Evolutionary conservation across 2,888 invertebrate species (phyloP).

Genomic region (Allygus modestus): DNA sequence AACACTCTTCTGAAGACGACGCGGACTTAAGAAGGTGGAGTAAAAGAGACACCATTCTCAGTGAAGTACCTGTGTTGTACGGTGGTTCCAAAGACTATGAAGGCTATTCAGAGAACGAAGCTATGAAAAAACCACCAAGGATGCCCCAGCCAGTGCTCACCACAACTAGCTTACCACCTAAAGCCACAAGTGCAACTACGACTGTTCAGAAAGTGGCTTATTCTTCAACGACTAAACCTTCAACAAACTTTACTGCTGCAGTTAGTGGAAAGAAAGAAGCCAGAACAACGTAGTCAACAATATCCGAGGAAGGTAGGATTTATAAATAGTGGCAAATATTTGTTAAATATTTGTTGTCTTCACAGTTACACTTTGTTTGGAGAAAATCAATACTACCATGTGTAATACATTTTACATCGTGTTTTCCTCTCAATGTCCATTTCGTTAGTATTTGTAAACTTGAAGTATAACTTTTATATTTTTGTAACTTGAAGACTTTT

Average conservation of each 20-base stretch:
- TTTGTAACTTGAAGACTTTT: too few relatives aligned
- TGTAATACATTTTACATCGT: too few relatives aligned
- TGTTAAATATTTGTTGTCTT: too few relatives aligned
- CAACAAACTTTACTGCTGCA: neutral
- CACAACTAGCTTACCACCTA: neutral
- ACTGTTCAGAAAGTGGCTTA: neutral
- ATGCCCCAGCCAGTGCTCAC: conserved; percentile 11
- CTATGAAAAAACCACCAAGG: neutral
- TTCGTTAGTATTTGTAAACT: too few relatives aligned
- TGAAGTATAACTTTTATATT: too few relatives aligned
- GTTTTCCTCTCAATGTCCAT: too few relatives aligned
- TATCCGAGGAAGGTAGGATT: neutral
- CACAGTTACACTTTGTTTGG: too few relatives aligned
- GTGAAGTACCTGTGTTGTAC: conserved; percentile 12
- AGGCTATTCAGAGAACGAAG: conserved; percentile 7
- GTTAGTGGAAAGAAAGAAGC: neutral
- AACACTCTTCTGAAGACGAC: neutral
- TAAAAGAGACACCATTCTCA: conserved; percentile 16
- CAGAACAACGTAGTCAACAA: conserved; percentile 13
- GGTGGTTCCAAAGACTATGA: conserved; percentile 4
- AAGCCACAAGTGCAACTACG: neutral
- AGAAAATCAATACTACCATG: too few relatives aligned
- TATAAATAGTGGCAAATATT: too few relatives aligned
- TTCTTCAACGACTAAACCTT: neutral
- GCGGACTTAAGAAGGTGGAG: conserved; percentile 22